A percentile compares a stretch with the other conserved stretches of the same genome.
Conservation (phyloP, 2,888 invertebrate genomes). For the Drosophila meridiana region DNA sequence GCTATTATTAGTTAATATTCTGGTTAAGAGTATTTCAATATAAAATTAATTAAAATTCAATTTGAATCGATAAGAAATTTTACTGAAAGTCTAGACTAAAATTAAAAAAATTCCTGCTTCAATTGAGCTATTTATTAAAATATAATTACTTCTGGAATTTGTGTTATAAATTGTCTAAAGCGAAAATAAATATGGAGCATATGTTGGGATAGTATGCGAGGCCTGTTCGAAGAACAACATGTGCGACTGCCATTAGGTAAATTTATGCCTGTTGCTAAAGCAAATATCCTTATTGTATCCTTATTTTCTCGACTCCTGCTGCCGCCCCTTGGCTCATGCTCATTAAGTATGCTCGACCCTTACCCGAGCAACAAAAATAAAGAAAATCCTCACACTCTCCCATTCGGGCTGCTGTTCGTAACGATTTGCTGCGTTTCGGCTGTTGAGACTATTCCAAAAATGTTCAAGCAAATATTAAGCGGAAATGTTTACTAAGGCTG, state of each 20-base stretch:
- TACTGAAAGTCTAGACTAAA: background rate
- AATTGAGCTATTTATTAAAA: background rate
- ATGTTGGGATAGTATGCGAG: background rate
- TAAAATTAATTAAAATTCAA: background rate
- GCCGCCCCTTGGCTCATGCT: conserved; percentile 35
- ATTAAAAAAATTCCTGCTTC: background rate
- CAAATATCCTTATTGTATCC: conserved; percentile 35
- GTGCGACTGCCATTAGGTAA: conserved; percentile 41
- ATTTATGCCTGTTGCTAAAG: conserved; percentile 57
- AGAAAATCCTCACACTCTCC: conserved; percentile 13
- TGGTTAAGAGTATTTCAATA: background rate
- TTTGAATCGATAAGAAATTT: background rate
- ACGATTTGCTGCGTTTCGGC: conserved; percentile 20
- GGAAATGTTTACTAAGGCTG: conserved; percentile 39
- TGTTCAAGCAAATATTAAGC: conserved; percentile 48
- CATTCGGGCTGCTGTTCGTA: background rate
- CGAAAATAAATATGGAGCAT: background rate
- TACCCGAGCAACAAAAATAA: conserved; percentile 2
- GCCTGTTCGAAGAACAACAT: conserved; percentile 1
- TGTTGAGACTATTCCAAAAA: conserved; percentile 35
- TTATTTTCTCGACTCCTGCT: conserved; percentile 19
- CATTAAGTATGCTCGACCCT: conserved; percentile 57
- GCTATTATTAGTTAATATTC: background rate
- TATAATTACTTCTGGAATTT: background rate
- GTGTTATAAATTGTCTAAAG: background rate